Percentiles rank a stretch among this genome's conserved stretches.
These are phyloP conservation scores for mouse (Mus musculus) DNA, from an alignment of 2,113 vertebrate genomes.

Conservation along the genomic window GRCm39 chr6:8007501-8008000, in stretches of 20 bases:
- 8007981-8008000: neutral
- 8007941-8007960: neutral
- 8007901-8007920: neutral
- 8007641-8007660: slow-evolving; percentile 20
- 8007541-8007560: neutral
- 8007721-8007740: neutral
- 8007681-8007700: neutral
- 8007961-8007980: neutral
- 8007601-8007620: neutral
- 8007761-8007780: neutral
- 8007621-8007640: neutral
- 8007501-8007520: neutral
- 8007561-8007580: slow-evolving; percentile 27
- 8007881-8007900: neutral
- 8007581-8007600: slow-evolving; percentile 13
- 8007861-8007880: neutral
- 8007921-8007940: neutral
- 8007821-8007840: neutral
- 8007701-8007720: slow-evolving; percentile 15
- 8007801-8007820: neutral
- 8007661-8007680: neutral
- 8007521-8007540: slow-evolving; percentile 4
- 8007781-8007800: slow-evolving; percentile 10
- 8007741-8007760: neutral
- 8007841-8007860: neutral